Evolutionary conservation across 1,140 invertebrate genomes (phyloP).

Genomic region (Sipha flava): DNA sequence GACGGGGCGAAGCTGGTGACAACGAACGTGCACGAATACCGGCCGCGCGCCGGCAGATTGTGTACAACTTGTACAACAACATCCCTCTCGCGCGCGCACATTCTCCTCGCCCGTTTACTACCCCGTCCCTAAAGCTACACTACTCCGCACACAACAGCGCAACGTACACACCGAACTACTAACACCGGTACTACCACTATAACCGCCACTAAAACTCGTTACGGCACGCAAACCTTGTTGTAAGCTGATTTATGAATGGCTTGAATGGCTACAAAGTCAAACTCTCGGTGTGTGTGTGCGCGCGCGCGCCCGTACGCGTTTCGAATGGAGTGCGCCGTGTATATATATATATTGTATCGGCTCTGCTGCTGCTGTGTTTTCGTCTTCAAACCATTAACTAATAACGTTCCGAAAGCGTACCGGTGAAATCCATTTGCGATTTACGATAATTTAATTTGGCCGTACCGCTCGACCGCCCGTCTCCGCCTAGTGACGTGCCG

Average conservation of each 20-base stretch:
- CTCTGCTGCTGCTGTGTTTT: background rate
- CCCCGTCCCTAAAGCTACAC: too few species aligned
- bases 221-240: background rate
- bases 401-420: constrained; percentile 5
- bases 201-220: background rate
- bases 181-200: background rate
- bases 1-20: too few species aligned
- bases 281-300: too few species aligned
- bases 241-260: constrained; percentile 2
- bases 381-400: constrained; percentile 7
- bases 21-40: too few species aligned
- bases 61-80: too few species aligned
- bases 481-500: too few species aligned
- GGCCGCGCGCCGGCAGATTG: too few species aligned
- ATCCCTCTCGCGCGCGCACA: too few species aligned
- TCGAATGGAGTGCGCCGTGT: background rate
- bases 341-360: background rate
- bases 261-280: background rate
- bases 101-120: too few species aligned
- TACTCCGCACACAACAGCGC: background rate
- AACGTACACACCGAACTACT: background rate
- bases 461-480: background rate
- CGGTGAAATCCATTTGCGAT: constrained; percentile 7
- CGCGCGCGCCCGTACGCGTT: background rate
- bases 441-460: constrained; percentile 10